These are phyloP conservation scores for Rana temporaria DNA, from an alignment of 2,113 vertebrate genomes.

Conservation along the genomic window DNA sequence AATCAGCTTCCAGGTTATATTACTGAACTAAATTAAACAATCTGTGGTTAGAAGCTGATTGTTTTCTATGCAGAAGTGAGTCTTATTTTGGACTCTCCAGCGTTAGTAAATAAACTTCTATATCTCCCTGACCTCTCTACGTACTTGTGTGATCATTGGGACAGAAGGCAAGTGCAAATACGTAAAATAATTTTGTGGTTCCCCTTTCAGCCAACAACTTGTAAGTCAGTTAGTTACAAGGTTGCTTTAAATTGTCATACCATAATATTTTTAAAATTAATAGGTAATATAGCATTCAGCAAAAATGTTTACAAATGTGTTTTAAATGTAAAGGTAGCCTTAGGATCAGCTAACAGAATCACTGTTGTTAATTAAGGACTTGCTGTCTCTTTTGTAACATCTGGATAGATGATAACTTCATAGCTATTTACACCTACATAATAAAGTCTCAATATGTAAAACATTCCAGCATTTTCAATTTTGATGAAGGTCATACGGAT, in stretches of 20 bases:
- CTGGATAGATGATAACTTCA: neutral
- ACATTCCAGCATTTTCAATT: slow-evolving; percentile 26
- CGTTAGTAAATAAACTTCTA: too few species aligned
- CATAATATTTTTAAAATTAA: neutral
- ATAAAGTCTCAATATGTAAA: slow-evolving; percentile 6
- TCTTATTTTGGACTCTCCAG: too few species aligned
- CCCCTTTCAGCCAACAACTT: too few species aligned
- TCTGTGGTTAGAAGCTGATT: too few species aligned
- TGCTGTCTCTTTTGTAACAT: neutral
- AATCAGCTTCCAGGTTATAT: too few species aligned
- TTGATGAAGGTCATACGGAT: slow-evolving; percentile 41
- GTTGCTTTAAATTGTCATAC: neutral
- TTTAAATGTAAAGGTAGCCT: neutral
- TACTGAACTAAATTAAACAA: too few species aligned
- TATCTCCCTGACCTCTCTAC: too few species aligned
- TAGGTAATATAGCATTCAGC: neutral
- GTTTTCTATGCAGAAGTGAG: too few species aligned
- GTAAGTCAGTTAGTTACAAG: neutral
- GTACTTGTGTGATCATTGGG: too few species aligned
- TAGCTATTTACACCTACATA: slow-evolving; percentile 27
- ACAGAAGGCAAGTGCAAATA: too few species aligned
- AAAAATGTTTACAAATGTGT: neutral
- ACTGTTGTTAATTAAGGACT: neutral
- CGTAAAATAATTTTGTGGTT: too few species aligned
- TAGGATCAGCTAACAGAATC: slow-evolving; percentile 13